Evolutionary conservation across 2,113 vertebrate species (phyloP).

Genomic region (Corythaixoides concolor): DNA sequence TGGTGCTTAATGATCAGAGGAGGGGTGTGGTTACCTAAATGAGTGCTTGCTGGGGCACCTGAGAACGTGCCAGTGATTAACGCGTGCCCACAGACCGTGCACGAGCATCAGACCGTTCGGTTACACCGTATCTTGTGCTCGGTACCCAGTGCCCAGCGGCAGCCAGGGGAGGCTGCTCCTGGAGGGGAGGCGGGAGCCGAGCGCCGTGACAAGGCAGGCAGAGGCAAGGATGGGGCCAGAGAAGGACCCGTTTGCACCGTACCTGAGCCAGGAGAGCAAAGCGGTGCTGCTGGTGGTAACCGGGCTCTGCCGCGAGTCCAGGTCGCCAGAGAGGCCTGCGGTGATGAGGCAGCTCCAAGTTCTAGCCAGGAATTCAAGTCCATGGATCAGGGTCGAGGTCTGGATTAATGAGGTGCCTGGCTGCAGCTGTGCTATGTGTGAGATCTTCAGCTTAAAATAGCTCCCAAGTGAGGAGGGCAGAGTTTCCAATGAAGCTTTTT

Average conservation of each 20-base stretch:
- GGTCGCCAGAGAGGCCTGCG: fast-evolving
- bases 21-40: too few relatives aligned
- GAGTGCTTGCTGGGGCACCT: not conserved
- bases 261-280: not conserved
- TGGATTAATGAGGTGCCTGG: not conserved
- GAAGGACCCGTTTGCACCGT: not conserved
- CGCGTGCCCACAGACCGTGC: not conserved
- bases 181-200: not conserved
- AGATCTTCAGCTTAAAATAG: not conserved
- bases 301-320: not conserved
- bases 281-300: not conserved
- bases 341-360: not conserved
- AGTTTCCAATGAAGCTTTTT: not conserved
- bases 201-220: not conserved
- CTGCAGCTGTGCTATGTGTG: not conserved
- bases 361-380: not conserved
- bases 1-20: not conserved
- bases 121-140: not conserved
- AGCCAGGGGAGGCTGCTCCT: not conserved
- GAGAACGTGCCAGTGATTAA: not conserved
- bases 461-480: not conserved
- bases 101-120: not conserved
- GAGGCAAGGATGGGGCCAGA: not conserved
- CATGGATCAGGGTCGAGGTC: not conserved
- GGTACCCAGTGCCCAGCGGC: not conserved